Conservation (phyloP, 2,888 invertebrate species). For the Ophion obscuratus region DNA sequence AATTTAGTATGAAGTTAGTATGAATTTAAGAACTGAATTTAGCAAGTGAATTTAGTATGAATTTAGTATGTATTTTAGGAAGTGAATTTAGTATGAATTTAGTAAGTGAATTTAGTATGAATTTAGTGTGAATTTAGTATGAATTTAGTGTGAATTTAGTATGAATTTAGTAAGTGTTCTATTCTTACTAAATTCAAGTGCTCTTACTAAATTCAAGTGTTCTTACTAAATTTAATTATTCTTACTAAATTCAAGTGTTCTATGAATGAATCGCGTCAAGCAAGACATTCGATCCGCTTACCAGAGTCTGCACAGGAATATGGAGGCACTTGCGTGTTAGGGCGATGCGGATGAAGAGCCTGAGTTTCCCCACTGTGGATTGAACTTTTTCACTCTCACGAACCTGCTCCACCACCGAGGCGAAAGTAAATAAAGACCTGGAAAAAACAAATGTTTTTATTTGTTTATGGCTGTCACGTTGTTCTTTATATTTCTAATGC, state of each 20-base stretch:
- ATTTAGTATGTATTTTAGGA: no score
- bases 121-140: no score
- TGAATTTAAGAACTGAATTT: no score
- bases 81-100: no score
- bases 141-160: no score
- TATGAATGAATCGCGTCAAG: constrained; percentile 7
- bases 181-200: not conserved
- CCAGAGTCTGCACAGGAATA: constrained; percentile 85
- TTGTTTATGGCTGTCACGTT: not conserved
- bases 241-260: no score
- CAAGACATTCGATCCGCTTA: constrained; percentile 49
- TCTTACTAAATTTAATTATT: not conserved
- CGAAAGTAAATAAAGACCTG: constrained; percentile 82
- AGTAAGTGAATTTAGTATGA: no score
- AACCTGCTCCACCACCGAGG: constrained; percentile 84
- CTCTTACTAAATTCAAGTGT: no score
- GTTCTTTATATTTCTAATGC: not conserved
- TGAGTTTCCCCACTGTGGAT: constrained; percentile 84
- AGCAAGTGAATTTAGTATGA: no score
- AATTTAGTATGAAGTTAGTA: no score
- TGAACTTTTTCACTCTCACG: constrained; percentile 82
- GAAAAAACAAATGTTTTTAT: constrained; percentile 60
- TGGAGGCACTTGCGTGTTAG: constrained; percentile 85
- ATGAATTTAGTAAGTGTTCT: no score
- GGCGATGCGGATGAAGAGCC: constrained; percentile 85